Evolutionary conservation across 2,113 vertebrate species (phyloP).

Genomic region (Proterorhinus semilunaris): DNA sequence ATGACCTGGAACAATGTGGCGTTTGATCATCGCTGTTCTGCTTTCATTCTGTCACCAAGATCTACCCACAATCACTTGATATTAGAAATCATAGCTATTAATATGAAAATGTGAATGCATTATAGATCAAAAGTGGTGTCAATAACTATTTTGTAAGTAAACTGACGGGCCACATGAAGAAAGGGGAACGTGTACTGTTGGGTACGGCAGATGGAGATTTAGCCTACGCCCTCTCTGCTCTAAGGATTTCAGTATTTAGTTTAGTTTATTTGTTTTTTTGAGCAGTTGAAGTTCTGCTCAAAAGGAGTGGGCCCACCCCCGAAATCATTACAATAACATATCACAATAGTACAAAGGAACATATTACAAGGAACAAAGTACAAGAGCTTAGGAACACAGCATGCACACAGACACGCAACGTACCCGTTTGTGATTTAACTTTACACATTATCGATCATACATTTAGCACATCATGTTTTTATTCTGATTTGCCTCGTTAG

Average conservation of each 20-base stretch:
- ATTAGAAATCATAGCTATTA: constrained; percentile 73
- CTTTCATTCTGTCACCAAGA: constrained; percentile 79
- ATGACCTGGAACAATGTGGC: constrained; percentile 74
- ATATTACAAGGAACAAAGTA: no score
- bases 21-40: constrained; percentile 73
- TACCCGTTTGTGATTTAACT: no score
- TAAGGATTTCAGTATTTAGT: neutral
- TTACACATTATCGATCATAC: no score
- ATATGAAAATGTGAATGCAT: constrained; percentile 71
- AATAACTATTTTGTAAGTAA: constrained; percentile 76
- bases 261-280: no score
- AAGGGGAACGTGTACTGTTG: constrained; percentile 55
- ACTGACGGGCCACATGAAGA: constrained; percentile 66
- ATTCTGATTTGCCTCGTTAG: no score
- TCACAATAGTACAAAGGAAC: no score
- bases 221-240: constrained; percentile 19
- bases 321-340: no score
- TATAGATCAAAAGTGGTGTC: constrained; percentile 76
- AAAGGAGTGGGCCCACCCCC: no score
- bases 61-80: constrained; percentile 64
- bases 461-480: no score
- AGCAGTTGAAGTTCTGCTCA: no score
- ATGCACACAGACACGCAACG: no score
- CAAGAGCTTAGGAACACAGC: no score
- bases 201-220: constrained; percentile 38